A percentile compares a stretch with the other conserved stretches of the same genome.
Evolutionary conservation across 2,113 vertebrate species (phyloP).

Genomic region (Peromyscus maniculatus): DNA sequence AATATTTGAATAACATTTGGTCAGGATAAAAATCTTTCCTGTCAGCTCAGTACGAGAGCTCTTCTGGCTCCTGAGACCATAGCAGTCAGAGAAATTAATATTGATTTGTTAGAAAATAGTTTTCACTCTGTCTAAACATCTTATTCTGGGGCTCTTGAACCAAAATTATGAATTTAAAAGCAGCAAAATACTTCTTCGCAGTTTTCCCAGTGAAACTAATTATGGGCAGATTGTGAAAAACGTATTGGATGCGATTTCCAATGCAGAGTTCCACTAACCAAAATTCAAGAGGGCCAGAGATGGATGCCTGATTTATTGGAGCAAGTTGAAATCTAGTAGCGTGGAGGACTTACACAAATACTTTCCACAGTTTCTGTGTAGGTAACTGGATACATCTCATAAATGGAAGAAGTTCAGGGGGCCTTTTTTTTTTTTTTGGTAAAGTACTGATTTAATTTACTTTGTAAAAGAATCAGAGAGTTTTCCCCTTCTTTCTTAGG

Average conservation of each 20-base stretch:
- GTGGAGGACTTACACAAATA: constrained; percentile 75
- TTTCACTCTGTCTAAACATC: constrained; percentile 86
- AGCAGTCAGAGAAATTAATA: constrained; percentile 89
- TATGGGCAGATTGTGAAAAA: constrained; percentile 84
- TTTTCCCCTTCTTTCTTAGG: constrained; percentile 13
- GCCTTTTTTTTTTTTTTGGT: background rate
- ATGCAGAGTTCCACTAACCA: constrained; percentile 64
- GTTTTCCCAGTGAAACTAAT: constrained; percentile 87
- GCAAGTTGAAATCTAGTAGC: constrained; percentile 71
- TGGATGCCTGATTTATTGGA: constrained; percentile 69
- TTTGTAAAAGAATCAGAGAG: constrained; percentile 44
- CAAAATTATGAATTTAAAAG: constrained; percentile 84
- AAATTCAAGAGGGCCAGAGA: constrained; percentile 65
- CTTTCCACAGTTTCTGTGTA: constrained; percentile 62
- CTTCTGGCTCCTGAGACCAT: constrained; percentile 85
- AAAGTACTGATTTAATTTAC: constrained; percentile 63
- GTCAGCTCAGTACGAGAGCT: constrained; percentile 84
- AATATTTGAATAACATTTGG: constrained; percentile 90
- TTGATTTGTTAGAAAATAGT: constrained; percentile 89
- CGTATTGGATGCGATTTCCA: constrained; percentile 77
- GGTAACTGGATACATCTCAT: constrained; percentile 14
- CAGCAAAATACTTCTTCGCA: constrained; percentile 81
- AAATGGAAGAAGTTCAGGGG: constrained; percentile 67
- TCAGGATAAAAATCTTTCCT: constrained; percentile 87
- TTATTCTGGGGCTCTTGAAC: constrained; percentile 81